Base-by-base conservation (phyloP, 2,113 vertebrate species). In the Clarias batrachus region DNA sequence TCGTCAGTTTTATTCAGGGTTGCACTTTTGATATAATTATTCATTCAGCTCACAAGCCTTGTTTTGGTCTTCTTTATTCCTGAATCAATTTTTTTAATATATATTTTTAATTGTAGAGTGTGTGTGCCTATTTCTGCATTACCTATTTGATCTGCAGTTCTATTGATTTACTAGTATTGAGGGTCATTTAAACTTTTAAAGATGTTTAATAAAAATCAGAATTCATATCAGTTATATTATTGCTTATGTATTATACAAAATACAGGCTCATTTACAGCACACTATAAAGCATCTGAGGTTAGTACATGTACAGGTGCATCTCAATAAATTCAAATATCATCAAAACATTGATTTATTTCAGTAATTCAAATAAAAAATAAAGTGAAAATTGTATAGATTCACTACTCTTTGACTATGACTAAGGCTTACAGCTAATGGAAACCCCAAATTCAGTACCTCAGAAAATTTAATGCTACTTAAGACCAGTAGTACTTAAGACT, bases 201-300 rank as follows among this genome's bases (percentile, higher is more conserved):
- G n/a, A 25, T 85, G 54, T 85, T 85, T 66, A 57, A 41, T 30
- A 78, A 63, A 74, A 77, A 62, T 80, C n/a, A 13, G 5, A 60
- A 62, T 37, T 25, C 10, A 11, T 41, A 13, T 57, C 25, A 56
- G 62, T 85, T 77, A 19, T 4, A 62, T 12, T 41, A 68, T 68
- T 68, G 27, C 41, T 68, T 27, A 27, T 60, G 41, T 77, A 48
- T 65, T 62, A 62, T 11, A n/a, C 21, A 30, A 48, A 48, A 8
- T 48, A 48, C 48, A 8, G 48, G 7, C 48, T 48, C 48, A 48
- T 48, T 48, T 48, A 48, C 6, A 48, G 48, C 6, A 48, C 48
- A 48, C 48, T 48, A 48, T 48, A 48, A 48, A 48, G 48, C 48
- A 48, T 48, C 6, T 48, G 48, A 48, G 7, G 7, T 48, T 48